Base-by-base conservation (phyloP, 2,888 invertebrate species). In the Clunio marinus region DNA sequence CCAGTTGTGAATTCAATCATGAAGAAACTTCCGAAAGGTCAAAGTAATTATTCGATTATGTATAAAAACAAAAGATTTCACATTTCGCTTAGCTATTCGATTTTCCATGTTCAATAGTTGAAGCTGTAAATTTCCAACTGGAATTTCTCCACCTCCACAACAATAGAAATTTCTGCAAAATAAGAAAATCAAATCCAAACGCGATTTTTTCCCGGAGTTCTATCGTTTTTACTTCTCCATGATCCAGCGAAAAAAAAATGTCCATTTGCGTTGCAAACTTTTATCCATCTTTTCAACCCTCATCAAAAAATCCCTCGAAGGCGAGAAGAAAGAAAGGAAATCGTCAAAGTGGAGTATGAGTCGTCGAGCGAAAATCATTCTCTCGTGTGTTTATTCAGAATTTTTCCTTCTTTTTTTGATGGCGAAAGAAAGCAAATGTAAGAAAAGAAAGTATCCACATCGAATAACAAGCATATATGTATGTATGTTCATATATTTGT, bases 301-400 rank as follows among this genome's bases (percentile, higher is more conserved):
- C 63, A 65, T 65, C 63, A 46, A 65, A 65, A 51, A 65, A 46
- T 65, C 63, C 63, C 63, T 27, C 63, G 63, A 41, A 45, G 63
- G 41, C 62, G 57, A 28, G 8, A 3, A 57, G 10, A 57, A 57
- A 20, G 15, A 59, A 32, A 32, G 32, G 32, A 8, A 25, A 22
- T n/a, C 58, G 27, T 58, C 15, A 28, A n/a, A 22, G 62, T n/a
- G 25, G 28, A 17, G 62, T 59, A 41, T 62, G 62, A 41, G 22
- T 5, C 35, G 35, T 13, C 35, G 10, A 51, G 51, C 5, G 7
- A 22, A 51, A 32, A 51, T 51, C 17, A 51, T 51, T 51, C 51
- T n/a, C 51, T 51, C 51, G 51, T 51, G 51, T 51, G 51, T 51
- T 20, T 3, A 51, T 32, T 17, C 7, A 51, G 13, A n/a, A 22